A percentile compares a stretch with the other conserved stretches of the same genome.
phyloP scores from a whole-genome alignment of 2,113 vertebrate species.

The Pseudopodoces humilis region DNA sequence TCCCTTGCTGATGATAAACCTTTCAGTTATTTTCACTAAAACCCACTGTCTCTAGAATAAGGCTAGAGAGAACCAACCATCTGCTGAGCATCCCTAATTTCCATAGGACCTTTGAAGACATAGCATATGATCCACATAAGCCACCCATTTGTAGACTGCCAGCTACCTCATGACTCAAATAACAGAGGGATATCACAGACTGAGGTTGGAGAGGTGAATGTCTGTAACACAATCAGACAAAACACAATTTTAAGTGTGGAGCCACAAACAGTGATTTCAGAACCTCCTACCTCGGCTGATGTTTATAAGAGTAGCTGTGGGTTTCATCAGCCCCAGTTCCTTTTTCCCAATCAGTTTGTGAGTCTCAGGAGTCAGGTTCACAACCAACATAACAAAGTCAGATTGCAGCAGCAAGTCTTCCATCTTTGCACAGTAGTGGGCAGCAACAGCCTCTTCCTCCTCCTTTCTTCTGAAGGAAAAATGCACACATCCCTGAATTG shows the following conservation, averaged over 20 bases:
- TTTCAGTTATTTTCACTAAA: background rate
- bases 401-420: slow-evolving; percentile 76
- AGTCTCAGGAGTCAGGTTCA: slow-evolving; percentile 73
- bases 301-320: slow-evolving; percentile 77
- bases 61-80: background rate
- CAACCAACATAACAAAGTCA: slow-evolving; percentile 80
- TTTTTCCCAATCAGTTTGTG: slow-evolving; percentile 72
- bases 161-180: background rate
- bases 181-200: background rate
- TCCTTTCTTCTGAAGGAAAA: slow-evolving; percentile 66
- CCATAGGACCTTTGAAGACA: background rate
- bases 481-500: fast-evolving
- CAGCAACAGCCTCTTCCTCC: slow-evolving; percentile 76
- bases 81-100: background rate
- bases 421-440: slow-evolving; percentile 74
- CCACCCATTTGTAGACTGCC: background rate
- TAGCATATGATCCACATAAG: background rate
- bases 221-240: background rate
- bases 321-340: slow-evolving; percentile 80
- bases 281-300: slow-evolving; percentile 76
- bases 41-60: background rate
- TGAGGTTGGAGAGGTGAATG: background rate
- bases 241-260: background rate
- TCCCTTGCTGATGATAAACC: background rate
- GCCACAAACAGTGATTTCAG: background rate